phyloP scores from a whole-genome alignment of 2,888 invertebrate species.

The Epistrophe grossulariae region DNA sequence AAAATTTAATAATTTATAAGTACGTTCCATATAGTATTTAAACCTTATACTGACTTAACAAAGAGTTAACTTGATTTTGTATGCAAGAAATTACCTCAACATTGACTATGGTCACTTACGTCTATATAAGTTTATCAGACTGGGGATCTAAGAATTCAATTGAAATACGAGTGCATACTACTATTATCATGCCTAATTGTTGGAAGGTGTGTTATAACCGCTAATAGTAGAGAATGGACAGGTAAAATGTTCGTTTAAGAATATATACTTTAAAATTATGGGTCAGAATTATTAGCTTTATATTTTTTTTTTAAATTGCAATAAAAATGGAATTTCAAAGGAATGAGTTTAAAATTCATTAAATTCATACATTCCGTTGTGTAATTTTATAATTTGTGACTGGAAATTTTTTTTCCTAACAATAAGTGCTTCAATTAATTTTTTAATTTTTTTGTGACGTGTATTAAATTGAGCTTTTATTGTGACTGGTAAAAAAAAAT shows the following conservation, averaged over 20 bases:
- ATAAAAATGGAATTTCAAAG: not conserved
- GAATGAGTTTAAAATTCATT: constrained; percentile 8
- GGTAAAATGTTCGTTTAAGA: not conserved
- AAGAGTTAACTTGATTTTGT: not conserved
- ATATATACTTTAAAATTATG: not conserved
- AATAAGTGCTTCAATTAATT: not conserved
- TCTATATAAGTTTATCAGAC: not conserved
- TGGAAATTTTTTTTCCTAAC: not conserved
- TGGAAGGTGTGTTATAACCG: not conserved
- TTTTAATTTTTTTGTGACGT: not conserved
- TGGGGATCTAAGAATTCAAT: not conserved
- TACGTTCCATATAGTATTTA: not conserved
- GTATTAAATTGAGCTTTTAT: not conserved
- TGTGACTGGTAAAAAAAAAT: not conserved
- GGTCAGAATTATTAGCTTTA: not conserved
- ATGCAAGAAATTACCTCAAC: not conserved
- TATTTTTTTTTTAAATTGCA: not conserved
- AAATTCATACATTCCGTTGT: not conserved
- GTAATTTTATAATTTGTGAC: not conserved
- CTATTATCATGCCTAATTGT: not conserved
- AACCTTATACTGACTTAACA: not conserved
- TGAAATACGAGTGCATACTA: not conserved
- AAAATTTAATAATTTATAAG: not conserved
- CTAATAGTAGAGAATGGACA: not conserved
- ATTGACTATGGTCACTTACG: not conserved